These are phyloP conservation scores for Oithona nana DNA, from an alignment of 2,888 invertebrate genomes.

Conservation along the genomic window DNA sequence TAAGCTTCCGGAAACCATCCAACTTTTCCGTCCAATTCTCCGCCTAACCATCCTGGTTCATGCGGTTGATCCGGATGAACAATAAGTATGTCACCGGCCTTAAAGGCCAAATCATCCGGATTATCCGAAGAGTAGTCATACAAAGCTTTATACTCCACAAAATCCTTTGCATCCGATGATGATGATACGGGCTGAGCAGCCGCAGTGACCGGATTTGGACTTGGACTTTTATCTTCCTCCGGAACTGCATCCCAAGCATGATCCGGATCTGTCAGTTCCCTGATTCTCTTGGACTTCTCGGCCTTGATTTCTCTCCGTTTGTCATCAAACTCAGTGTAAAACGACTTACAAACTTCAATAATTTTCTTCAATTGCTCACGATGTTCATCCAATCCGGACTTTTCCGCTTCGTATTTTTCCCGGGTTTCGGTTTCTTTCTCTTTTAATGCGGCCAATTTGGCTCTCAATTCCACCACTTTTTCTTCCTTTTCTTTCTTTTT, in stretches of 20 bases:
- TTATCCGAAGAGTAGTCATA: slow-evolving; percentile 86
- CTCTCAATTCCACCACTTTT: not conserved
- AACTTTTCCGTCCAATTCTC: slow-evolving; percentile 66
- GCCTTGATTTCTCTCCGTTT: slow-evolving; percentile 24
- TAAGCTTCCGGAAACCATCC: slow-evolving; percentile 97
- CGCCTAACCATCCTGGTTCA: slow-evolving; percentile 94
- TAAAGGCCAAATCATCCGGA: slow-evolving; percentile 74
- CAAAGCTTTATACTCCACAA: slow-evolving; percentile 57
- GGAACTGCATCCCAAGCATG: slow-evolving; percentile 35
- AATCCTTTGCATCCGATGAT: slow-evolving; percentile 19
- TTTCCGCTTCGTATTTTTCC: slow-evolving; percentile 30
- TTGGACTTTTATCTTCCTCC: slow-evolving; percentile 28
- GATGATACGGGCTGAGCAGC: not conserved
- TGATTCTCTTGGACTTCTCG: slow-evolving; percentile 16
- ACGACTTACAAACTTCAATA: slow-evolving; percentile 23
- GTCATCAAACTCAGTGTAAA: slow-evolving; percentile 23
- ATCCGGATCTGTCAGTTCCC: slow-evolving; percentile 17
- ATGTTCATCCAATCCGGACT: slow-evolving; percentile 47
- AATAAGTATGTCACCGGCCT: slow-evolving; percentile 77
- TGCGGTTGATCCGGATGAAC: slow-evolving; percentile 28
- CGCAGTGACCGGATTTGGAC: slow-evolving; percentile 17
- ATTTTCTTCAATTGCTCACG: slow-evolving; percentile 48
- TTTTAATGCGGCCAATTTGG: slow-evolving; percentile 25
- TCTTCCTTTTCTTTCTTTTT: slow-evolving; percentile 12
- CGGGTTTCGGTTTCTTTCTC: slow-evolving; percentile 24